Percentiles rank a stretch among this genome's conserved stretches.
These are phyloP conservation scores for Papilio polyxenes DNA, from an alignment of 1,140 invertebrate species.

Conservation along the genomic window DNA sequence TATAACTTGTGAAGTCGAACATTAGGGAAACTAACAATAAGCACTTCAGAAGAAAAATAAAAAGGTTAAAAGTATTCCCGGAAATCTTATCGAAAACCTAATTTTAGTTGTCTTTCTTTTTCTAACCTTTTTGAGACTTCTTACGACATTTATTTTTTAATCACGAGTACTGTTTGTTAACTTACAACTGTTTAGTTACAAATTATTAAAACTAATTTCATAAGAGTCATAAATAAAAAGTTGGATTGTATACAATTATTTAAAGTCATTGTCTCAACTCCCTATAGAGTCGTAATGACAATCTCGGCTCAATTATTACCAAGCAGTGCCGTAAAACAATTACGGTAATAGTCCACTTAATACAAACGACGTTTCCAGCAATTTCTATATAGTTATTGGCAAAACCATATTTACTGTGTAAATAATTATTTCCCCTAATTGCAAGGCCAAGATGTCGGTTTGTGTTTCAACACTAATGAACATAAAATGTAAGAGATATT, in stretches of 20 bases:
- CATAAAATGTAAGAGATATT: constrained; percentile 77
- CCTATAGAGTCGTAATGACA: constrained; percentile 60
- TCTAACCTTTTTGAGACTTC: background rate
- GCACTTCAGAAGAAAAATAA: background rate
- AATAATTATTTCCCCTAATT: constrained; percentile 77
- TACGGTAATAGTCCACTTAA: constrained; percentile 73
- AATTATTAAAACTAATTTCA: constrained; percentile 13
- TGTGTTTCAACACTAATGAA: constrained; percentile 73
- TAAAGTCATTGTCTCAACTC: constrained; percentile 55
- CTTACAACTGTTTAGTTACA: background rate
- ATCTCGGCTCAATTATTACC: constrained; percentile 68
- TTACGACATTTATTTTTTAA: background rate
- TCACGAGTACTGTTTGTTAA: background rate
- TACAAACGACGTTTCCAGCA: constrained; percentile 65
- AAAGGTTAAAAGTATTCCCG: background rate
- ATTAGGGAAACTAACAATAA: background rate
- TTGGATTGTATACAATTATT: constrained; percentile 54
- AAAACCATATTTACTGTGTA: constrained; percentile 68
- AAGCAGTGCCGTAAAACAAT: constrained; percentile 67
- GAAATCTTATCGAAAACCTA: too few species aligned
- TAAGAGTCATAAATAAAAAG: constrained; percentile 41
- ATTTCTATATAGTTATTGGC: constrained; percentile 67
- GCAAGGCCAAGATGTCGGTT: constrained; percentile 59
- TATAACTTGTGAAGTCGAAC: background rate
- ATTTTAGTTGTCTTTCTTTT: background rate